A percentile compares a stretch with the other conserved stretches of the same genome.
These are phyloP conservation scores for Anableps anableps DNA, from an alignment of 2,797 vertebrate species.

Conservation along the genomic window DNA sequence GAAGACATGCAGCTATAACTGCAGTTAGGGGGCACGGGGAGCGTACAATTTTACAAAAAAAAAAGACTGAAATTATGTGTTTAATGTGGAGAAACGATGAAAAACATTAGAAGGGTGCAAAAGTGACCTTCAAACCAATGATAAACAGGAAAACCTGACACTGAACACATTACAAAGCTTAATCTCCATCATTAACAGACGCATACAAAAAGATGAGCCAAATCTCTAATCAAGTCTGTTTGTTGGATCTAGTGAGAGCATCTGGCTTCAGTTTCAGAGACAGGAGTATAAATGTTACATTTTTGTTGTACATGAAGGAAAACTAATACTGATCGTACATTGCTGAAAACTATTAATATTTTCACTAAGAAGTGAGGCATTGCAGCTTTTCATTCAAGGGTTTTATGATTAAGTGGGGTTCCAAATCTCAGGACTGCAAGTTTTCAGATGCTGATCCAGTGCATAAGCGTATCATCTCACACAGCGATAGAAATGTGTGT, in stretches of 20 bases:
- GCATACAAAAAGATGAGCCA: neutral
- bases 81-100: neutral
- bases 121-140: neutral
- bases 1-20: too few species aligned
- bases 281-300: too few species aligned
- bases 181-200: neutral
- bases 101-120: neutral
- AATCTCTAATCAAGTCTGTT: neutral
- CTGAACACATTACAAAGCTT: neutral
- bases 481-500: constrained; percentile 1
- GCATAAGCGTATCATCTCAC: constrained; percentile 10
- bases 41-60: neutral
- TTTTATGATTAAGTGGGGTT: neutral
- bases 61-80: neutral
- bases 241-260: neutral
- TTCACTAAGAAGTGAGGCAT: neutral
- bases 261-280: neutral
- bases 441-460: constrained; percentile 20
- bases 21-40: too few species aligned
- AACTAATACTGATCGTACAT: neutral
- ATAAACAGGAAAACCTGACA: neutral
- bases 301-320: neutral
- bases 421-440: constrained; percentile 23
- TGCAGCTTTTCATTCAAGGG: constrained; percentile 33
- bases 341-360: neutral